Evolutionary conservation across 2,113 vertebrate species (phyloP), one percentile per base, ranked within the genome.

Genomic region (Myrmecophaga tridactyla): DNA sequence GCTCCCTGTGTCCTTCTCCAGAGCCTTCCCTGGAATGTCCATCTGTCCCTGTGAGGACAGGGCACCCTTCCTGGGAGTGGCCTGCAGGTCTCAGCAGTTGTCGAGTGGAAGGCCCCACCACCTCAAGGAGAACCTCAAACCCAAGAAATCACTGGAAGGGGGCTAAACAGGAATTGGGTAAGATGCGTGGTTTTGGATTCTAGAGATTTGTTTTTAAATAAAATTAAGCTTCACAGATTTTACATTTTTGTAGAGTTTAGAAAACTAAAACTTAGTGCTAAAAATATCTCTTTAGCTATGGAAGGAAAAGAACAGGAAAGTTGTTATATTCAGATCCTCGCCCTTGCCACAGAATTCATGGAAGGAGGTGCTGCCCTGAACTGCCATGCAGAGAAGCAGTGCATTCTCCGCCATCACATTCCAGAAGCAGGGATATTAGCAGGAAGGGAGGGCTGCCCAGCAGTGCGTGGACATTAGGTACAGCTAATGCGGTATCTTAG

Each of bases 311-410:
- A 41, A 3, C 0, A 62, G 58, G 51, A 75, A 69, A 27, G 43
- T 0, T 9, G 25, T 58, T 17, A 1, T 3, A 39, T 31, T 80
- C 53, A 41, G 48, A 62, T 1, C 14, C 27, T 36, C 1, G 0
- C 21, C 15, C 12, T 46, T 14, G 4, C 27, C 0, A 1, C 13
- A 3, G 23, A 21, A 41, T 9, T 34, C 4, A 0, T 1, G 3
- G 18, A 18, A 36, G 21, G 34, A 53, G 34, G 23, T 58, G 11
- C 17, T 0, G 0, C 23, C 14, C 31, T 6, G 13, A 36, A 15
- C 14, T 1, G 0, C 27, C 6, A 27, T 17, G 1, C 0, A 0
- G 1, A 23, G 41, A 36, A 51, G 31, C 14, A 2, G 0, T 0
- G 34, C 3, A 34, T 25, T 21, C 21, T 43, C 27, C 25, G 39